These are phyloP conservation scores for Cheilosia urbana DNA, from an alignment of 2,888 invertebrate species.

Conservation along the genomic window DNA sequence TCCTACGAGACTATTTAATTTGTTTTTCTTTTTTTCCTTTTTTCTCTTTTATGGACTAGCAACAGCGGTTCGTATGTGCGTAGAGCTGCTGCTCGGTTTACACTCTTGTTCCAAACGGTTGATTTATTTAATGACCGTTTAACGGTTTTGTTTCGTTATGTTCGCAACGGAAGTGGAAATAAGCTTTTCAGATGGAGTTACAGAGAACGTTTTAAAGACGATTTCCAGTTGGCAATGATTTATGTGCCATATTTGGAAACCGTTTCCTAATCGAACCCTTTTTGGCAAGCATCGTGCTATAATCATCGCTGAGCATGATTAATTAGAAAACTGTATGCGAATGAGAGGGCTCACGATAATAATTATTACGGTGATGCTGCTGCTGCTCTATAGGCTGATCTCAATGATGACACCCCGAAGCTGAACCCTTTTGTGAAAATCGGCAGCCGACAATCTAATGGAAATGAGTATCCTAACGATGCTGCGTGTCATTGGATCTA, in stretches of 20 bases:
- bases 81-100: slow-evolving; percentile 8
- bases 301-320: slow-evolving; percentile 25
- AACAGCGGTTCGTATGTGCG: not conserved
- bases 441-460: slow-evolving; percentile 31
- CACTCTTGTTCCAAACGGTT: not conserved
- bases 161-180: too few species aligned
- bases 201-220: not conserved
- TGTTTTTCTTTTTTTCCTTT: slow-evolving; percentile 1
- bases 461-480: slow-evolving; percentile 9
- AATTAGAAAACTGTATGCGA: slow-evolving; percentile 34
- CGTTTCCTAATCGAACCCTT: slow-evolving; percentile 17
- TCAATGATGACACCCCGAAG: slow-evolving; percentile 30
- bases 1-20: slow-evolving; percentile 70
- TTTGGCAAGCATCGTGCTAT: not conserved
- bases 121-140: slow-evolving; percentile 6
- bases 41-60: slow-evolving; percentile 30
- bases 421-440: slow-evolving; percentile 7
- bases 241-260: not conserved
- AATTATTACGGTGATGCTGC: slow-evolving; percentile 12
- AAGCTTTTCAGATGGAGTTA: too few species aligned
- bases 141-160: slow-evolving; percentile 2
- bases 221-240: not conserved
- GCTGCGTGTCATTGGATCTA: slow-evolving; percentile 4
- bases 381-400: not conserved
- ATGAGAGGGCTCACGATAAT: not conserved